Evolutionary conservation across 1,140 invertebrate species (phyloP).

Genomic region (Battus philenor): DNA sequence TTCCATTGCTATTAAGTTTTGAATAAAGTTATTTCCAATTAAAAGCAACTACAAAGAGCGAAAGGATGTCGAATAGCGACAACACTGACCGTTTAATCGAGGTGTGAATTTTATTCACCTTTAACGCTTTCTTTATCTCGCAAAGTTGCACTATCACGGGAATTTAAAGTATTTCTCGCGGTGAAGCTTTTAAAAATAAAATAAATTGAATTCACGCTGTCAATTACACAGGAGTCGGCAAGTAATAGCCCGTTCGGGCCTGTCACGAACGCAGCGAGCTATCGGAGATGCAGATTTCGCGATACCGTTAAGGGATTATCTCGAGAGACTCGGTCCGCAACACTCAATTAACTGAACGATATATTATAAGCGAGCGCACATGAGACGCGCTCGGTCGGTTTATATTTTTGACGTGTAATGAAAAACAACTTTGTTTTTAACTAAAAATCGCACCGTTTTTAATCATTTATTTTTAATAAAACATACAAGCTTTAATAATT

Average conservation of each 20-base stretch:
- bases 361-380: slow-evolving; percentile 23
- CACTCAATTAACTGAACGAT: slow-evolving; percentile 49
- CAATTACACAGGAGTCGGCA: slow-evolving; percentile 40
- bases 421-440: too few relatives aligned
- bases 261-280: slow-evolving; percentile 27
- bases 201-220: slow-evolving; percentile 35
- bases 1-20: background rate
- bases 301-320: slow-evolving; percentile 55
- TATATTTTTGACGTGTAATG: too few relatives aligned
- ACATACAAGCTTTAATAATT: too few relatives aligned
- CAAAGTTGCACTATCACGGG: slow-evolving; percentile 5
- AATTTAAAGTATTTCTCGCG: slow-evolving; percentile 14
- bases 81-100: background rate
- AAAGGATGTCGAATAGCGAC: background rate
- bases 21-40: background rate
- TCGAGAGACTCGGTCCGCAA: slow-evolving; percentile 39
- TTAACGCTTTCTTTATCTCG: slow-evolving; percentile 12
- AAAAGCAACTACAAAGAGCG: background rate
- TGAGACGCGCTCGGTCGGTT: too few relatives aligned
- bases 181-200: slow-evolving; percentile 35
- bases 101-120: slow-evolving; percentile 9
- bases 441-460: too few relatives aligned
- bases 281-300: slow-evolving; percentile 41
- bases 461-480: too few relatives aligned
- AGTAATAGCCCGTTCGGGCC: slow-evolving; percentile 31